Base-by-base conservation (phyloP, 2,113 vertebrate genomes). In the Chascanopsetta lugubris region DNA sequence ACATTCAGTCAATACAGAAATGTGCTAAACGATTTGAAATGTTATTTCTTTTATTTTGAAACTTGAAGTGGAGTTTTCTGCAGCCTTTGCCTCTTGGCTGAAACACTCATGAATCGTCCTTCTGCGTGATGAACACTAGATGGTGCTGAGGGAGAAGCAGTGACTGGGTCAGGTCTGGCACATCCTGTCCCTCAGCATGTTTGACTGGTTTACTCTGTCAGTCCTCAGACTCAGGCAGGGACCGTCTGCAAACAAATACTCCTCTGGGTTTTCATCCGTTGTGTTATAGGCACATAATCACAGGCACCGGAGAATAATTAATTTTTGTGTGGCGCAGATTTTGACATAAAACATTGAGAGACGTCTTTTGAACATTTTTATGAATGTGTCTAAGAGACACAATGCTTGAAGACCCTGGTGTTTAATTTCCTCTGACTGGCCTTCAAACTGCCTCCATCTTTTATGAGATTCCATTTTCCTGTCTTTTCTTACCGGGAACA, bases 81-180 rank as follows among this genome's bases (percentile, higher is more conserved):
- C 4, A 21, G 8, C 24, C 22, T 40, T 18, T 3, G 3, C 8
- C 9, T 26, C 22, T 58, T 21, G 46, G 6, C 22, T 46, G 12
- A 32, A 6, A 6, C 25, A 63, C 22, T 51, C 46, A 45, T 75
- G 38, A 36, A 32, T 42, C 55, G 47, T 29, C 17, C n/a, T n/a
- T 17, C 34, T 61, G 40, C 34, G 22, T 75, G 76, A 82, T 75
- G 76, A 82, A 66, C 87, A 85, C 87, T 88, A 88, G 88, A 82
- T 85, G 88, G 82, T 13, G 82, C 72, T 85, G 60, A 76, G 54
- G 75, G 74, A 74, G 2, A 9, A n/a, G n/a, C 2, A 0, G 18
- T 1, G n/a, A 59, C 30, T n/a, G n/a, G n/a, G 24, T 20, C 25
- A 40, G 9, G 61, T 65, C 47, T 50, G 46, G 40, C 57, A 46